Evolutionary conservation across 2,888 invertebrate species (phyloP).

Genomic region (Acrobeloides nanus): DNA sequence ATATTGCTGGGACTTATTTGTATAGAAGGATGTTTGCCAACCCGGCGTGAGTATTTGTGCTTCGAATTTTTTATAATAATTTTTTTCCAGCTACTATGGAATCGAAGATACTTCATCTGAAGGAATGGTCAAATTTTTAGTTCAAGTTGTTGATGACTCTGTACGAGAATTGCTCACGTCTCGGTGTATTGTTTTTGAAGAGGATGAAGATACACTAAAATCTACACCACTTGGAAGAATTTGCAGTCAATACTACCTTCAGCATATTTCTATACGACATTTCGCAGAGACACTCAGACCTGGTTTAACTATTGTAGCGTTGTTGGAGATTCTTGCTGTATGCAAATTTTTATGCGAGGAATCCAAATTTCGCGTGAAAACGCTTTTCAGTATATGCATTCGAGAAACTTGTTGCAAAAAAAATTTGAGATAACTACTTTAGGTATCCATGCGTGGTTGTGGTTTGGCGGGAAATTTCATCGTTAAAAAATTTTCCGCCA

Average conservation of each 20-base stretch:
- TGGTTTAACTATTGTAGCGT: slow-evolving; percentile 65
- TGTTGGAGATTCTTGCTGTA: slow-evolving; percentile 67
- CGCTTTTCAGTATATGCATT: too few relatives aligned
- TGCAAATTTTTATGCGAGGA: neutral
- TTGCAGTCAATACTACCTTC: slow-evolving; percentile 90
- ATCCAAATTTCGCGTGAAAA: too few relatives aligned
- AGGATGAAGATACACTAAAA: slow-evolving; percentile 64
- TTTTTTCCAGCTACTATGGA: slow-evolving; percentile 69
- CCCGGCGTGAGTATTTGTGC: slow-evolving; percentile 12
- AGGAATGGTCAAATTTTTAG: slow-evolving; percentile 65
- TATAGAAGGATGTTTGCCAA: slow-evolving; percentile 62
- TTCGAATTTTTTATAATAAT: neutral
- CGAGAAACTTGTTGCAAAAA: too few relatives aligned
- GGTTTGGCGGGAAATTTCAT: too few relatives aligned
- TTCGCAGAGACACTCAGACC: slow-evolving; percentile 67
- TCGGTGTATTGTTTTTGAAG: slow-evolving; percentile 71
- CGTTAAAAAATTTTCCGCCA: too few relatives aligned
- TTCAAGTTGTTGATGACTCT: slow-evolving; percentile 72
- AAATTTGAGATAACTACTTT: too few relatives aligned
- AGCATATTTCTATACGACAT: slow-evolving; percentile 79
- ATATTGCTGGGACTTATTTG: slow-evolving; percentile 96
- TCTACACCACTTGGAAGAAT: slow-evolving; percentile 80
- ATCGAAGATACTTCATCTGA: slow-evolving; percentile 64
- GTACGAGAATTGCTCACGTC: slow-evolving; percentile 68
- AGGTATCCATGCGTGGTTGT: too few relatives aligned